These are phyloP conservation scores for Palythoa grandis DNA, from an alignment of 92 coral and sea anemone species.

Conservation along the genomic window DNA sequence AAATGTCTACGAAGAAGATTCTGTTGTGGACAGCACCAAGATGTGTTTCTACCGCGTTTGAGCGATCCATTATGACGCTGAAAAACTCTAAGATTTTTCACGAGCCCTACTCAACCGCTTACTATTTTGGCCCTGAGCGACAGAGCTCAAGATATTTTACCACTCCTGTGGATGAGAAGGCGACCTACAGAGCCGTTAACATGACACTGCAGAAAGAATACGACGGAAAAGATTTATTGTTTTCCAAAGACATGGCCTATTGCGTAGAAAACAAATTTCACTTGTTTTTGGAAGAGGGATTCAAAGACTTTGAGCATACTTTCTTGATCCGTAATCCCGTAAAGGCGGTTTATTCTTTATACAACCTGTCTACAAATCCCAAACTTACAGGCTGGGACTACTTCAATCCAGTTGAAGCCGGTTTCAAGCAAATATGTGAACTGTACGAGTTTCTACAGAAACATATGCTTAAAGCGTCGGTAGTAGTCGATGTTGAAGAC, in stretches of 20 bases:
- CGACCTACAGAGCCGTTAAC: conserved; percentile 69
- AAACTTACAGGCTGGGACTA: conserved; percentile 96
- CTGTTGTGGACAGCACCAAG: conserved; percentile 97
- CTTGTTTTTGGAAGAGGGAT: conserved; percentile 78
- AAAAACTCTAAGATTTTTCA: conserved; percentile 84
- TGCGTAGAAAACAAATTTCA: conserved; percentile 79
- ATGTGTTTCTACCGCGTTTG: conserved; percentile 97
- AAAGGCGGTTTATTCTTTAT: conserved; percentile 81
- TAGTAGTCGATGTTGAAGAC: conserved; percentile 96
- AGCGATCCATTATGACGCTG: conserved; percentile 92
- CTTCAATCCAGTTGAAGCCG: conserved; percentile 89
- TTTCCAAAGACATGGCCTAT: conserved; percentile 97
- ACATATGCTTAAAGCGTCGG: conserved; percentile 67
- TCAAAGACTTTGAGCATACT: conserved; percentile 77
- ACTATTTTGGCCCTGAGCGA: conserved; percentile 90
- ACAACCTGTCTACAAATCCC: conserved; percentile 87
- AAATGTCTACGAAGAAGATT: conserved; percentile 72
- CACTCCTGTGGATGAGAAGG: conserved; percentile 71
- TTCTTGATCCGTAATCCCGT: conserved; percentile 89
- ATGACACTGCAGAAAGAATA: conserved; percentile 78
- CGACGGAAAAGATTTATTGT: conserved; percentile 81
- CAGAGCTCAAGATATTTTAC: conserved; percentile 76
- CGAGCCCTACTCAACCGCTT: conserved; percentile 86
- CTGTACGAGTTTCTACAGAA: conserved; percentile 77
- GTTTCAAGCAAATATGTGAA: conserved; percentile 89